Base-by-base conservation (phyloP, 2,797 vertebrate species). In the Alouatta caraya region DNA sequence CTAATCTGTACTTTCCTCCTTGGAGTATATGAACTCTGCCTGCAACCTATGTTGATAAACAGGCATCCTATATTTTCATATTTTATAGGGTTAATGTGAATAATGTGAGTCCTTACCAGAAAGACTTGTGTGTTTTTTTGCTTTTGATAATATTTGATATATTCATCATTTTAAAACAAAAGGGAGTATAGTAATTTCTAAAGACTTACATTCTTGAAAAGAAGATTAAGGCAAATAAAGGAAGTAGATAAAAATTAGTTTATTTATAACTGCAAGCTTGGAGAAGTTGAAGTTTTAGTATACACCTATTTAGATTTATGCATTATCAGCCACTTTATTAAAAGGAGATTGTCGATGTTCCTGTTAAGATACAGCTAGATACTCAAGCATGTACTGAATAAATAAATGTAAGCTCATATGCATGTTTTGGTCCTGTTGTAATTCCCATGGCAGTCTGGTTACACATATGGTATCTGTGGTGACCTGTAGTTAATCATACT, bases 141-240 rank as follows among this genome's bases (percentile, higher is more conserved):
- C 64, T 92, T 12, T 82, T 94, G 50, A 61, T 75, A 81, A 90
- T 3, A 84, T 70, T 75, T 61, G 48, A 39, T 17, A 79, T 87
- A 83, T 10, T 52, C 9, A 19, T 48, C 26, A 70, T 82, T 75
- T 76, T 28, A 52, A 86, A 90, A 79, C 70, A 50, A 70, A 82
- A 87, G 7, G 4, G 11, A 61, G 12, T n/a, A n/a, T 1, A 88
- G 37, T 59, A 17, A 73, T 79, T 76, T 78, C 22, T 88, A 30
- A 90, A 93, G 79, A 50, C 37, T 50, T 42, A 12, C 26, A 21
- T 88, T 55, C 17, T 28, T 82, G 59, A 92, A 72, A 88, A 67
- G 82, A 92, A 64, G n/a, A 11, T 44, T 57, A 37, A 50, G 28
- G 22, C 28, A 96, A 90, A 82, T 59, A 70, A 94, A 97, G 15